Evolutionary conservation across 2,888 invertebrate genomes (phyloP).

Genomic region (Subacronicta megacephala): DNA sequence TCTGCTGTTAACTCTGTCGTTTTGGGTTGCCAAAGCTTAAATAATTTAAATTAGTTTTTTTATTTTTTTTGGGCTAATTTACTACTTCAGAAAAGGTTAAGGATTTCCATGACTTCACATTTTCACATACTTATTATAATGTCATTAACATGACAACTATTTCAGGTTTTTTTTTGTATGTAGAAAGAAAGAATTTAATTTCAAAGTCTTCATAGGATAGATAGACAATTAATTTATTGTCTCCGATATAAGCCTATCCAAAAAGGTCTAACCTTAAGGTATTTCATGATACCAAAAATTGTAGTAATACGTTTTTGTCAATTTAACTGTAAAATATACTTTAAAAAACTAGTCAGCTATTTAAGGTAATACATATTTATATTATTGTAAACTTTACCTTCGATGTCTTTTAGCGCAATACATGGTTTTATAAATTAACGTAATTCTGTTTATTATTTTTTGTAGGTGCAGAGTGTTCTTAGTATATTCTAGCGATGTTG

Average conservation of each 20-base stretch:
- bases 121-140: too few species aligned
- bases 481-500: not conserved
- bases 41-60: too few species aligned
- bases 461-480: not conserved
- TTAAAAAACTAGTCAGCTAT: slow-evolving; percentile 44
- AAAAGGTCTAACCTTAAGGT: slow-evolving; percentile 30
- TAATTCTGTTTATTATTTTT: not conserved
- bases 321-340: slow-evolving; percentile 43
- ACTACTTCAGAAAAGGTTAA: too few species aligned
- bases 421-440: slow-evolving; percentile 6
- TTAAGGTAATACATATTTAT: slow-evolving; percentile 43
- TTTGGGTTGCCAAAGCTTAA: too few species aligned
- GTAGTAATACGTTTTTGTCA: slow-evolving; percentile 43
- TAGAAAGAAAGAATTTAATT: too few species aligned
- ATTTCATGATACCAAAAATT: slow-evolving; percentile 40
- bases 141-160: too few species aligned
- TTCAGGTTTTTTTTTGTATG: too few species aligned
- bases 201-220: too few species aligned
- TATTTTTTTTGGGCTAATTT: too few species aligned
- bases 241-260: slow-evolving; percentile 8
- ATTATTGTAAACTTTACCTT: slow-evolving; percentile 18
- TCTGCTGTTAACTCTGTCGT: too few species aligned
- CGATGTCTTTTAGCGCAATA: slow-evolving; percentile 7
- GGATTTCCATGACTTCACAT: too few species aligned
- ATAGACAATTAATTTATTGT: too few species aligned